Conservation (phyloP, 2,113 vertebrate species). For the Acanthochromis polyacanthus region DNA sequence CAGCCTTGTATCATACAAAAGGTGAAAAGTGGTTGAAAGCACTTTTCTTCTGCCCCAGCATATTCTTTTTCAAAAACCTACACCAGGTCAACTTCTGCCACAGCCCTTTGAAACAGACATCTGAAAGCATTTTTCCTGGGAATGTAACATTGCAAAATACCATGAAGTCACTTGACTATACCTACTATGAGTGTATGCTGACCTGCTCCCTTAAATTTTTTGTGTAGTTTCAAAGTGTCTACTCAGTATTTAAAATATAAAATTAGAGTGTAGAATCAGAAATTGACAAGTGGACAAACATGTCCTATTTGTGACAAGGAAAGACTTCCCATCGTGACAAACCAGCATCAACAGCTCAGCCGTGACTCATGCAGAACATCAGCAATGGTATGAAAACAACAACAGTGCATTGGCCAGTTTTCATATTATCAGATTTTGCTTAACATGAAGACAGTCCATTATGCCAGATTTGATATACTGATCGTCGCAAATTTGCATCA, state of each 20-base stretch:
- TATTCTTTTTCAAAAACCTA: conserved; percentile 16
- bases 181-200: not conserved
- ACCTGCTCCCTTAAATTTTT: not conserved
- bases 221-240: not conserved
- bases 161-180: not conserved
- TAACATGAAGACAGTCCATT: not conserved
- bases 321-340: conserved; percentile 10
- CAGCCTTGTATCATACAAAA: conserved; percentile 38
- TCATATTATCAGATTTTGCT: not conserved
- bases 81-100: conserved; percentile 18
- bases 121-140: conserved; percentile 8
- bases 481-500: too few species aligned
- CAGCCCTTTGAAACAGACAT: not conserved
- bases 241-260: not conserved
- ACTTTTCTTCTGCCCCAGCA: conserved; percentile 13
- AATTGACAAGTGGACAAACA: not conserved
- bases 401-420: not conserved
- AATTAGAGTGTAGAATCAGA: conserved; percentile 4
- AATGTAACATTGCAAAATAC: not conserved
- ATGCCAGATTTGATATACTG: too few species aligned
- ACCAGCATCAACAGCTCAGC: not conserved
- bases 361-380: conserved; percentile 33
- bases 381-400: not conserved
- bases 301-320: conserved; percentile 15
- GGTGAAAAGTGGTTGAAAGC: conserved; percentile 24